Evolutionary conservation across 2,113 vertebrate species (phyloP).

Genomic region (Mormyrus lacerda): DNA sequence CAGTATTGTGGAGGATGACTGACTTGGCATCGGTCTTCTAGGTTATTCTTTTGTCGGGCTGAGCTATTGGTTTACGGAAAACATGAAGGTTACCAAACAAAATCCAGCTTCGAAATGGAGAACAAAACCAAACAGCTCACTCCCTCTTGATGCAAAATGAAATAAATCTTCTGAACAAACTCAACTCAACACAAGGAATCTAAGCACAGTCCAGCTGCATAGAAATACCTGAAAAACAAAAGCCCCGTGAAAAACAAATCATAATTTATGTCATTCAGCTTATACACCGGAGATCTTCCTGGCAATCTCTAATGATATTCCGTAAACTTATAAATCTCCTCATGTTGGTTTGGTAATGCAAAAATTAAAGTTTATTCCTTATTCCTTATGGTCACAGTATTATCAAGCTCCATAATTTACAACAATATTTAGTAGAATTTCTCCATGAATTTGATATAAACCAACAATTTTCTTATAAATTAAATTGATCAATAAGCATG

Average conservation of each 20-base stretch:
- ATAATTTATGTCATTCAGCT: slow-evolving; percentile 17
- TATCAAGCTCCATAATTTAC: background rate
- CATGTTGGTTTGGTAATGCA: background rate
- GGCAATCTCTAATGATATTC: slow-evolving; percentile 3
- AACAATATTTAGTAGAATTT: background rate
- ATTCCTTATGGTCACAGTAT: background rate
- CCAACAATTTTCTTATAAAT: background rate
- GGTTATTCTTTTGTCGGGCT: slow-evolving; percentile 30
- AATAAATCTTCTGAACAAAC: background rate
- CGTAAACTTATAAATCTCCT: slow-evolving; percentile 1
- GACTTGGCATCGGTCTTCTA: slow-evolving; percentile 35
- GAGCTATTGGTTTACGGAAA: slow-evolving; percentile 35
- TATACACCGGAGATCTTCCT: background rate
- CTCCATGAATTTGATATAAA: background rate
- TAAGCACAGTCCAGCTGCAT: background rate
- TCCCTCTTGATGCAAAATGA: background rate
- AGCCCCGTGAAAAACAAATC: background rate
- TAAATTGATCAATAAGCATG: background rate
- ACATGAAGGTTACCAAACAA: slow-evolving; percentile 2
- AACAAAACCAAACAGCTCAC: background rate
- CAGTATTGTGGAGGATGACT: slow-evolving; percentile 38
- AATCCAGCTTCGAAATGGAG: background rate
- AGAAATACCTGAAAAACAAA: slow-evolving; percentile 1
- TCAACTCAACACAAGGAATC: background rate
- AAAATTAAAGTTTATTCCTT: background rate